A percentile compares a stretch with the other conserved stretches of the same genome.
Evolutionary conservation across 2,888 invertebrate genomes (phyloP).

Genomic region (Spodoptera picta): DNA sequence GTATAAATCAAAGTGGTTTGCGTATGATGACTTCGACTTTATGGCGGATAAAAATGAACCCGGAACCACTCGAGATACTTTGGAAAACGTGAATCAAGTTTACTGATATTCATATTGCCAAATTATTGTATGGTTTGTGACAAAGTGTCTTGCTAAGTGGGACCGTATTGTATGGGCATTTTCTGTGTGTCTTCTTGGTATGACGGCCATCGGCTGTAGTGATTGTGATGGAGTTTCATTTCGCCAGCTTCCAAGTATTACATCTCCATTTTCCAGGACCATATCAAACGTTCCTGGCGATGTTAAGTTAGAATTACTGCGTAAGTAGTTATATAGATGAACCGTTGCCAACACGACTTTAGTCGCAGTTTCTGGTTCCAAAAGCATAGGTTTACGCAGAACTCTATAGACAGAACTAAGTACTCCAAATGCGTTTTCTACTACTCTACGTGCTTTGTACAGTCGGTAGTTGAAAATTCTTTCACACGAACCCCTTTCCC

Average conservation of each 20-base stretch:
- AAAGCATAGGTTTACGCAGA: constrained; percentile 28
- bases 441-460: constrained; percentile 20
- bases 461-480: constrained; percentile 44
- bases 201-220: constrained; percentile 31
- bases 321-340: constrained; percentile 34
- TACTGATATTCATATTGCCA: constrained; percentile 55
- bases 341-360: constrained; percentile 35
- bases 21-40: constrained; percentile 49
- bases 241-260: constrained; percentile 32
- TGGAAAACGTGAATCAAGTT: constrained; percentile 39
- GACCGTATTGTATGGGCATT: constrained; percentile 28
- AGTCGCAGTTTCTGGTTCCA: constrained; percentile 34
- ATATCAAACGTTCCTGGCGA: constrained; percentile 32
- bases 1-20: constrained; percentile 44
- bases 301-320: constrained; percentile 36
- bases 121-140: constrained; percentile 47
- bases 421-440: constrained; percentile 25
- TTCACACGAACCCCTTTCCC: constrained; percentile 41
- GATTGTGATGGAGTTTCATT: constrained; percentile 36
- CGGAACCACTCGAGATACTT: constrained; percentile 46
- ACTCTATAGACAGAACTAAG: constrained; percentile 16
- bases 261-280: constrained; percentile 21
- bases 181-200: constrained; percentile 39
- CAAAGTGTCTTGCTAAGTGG: constrained; percentile 40
- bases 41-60: constrained; percentile 54